These are phyloP conservation scores for Euclidia mi DNA, from an alignment of 2,888 invertebrate genomes.

Conservation along the genomic window DNA sequence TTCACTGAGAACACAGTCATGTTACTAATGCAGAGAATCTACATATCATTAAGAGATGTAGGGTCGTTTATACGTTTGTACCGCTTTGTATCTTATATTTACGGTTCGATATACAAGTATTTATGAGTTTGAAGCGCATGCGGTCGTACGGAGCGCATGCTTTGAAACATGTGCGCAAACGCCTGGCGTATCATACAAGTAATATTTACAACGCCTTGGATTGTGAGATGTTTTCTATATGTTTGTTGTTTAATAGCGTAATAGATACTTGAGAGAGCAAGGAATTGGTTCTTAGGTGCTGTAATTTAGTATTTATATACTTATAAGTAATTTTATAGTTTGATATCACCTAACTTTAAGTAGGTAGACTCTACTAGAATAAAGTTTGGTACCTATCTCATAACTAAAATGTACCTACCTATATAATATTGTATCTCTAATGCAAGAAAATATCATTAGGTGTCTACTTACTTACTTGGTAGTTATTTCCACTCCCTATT, in stretches of 20 bases:
- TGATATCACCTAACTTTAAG: no score
- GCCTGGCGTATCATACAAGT: slow-evolving; percentile 79
- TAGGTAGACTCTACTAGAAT: no score
- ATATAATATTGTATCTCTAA: no score
- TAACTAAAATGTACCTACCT: no score
- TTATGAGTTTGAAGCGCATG: slow-evolving; percentile 81
- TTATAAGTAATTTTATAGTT: no score
- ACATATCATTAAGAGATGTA: slow-evolving; percentile 90
- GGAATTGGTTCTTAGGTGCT: neutral
- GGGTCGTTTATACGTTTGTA: slow-evolving; percentile 87
- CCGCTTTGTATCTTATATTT: slow-evolving; percentile 88
- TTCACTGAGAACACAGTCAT: slow-evolving; percentile 88
- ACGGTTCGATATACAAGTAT: slow-evolving; percentile 82
- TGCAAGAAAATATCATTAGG: no score
- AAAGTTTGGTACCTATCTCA: no score
- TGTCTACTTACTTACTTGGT: no score
- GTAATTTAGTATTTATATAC: no score
- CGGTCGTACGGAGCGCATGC: slow-evolving; percentile 70
- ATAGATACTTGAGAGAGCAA: neutral
- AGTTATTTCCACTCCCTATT: no score
- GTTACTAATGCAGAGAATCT: slow-evolving; percentile 89
- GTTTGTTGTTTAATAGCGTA: neutral
- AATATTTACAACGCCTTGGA: slow-evolving; percentile 40
- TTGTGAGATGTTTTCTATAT: neutral
- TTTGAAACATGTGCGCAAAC: slow-evolving; percentile 73